These are phyloP conservation scores for Agrotis ipsilon DNA, from an alignment of 2,888 invertebrate genomes.

Conservation along the genomic window DNA sequence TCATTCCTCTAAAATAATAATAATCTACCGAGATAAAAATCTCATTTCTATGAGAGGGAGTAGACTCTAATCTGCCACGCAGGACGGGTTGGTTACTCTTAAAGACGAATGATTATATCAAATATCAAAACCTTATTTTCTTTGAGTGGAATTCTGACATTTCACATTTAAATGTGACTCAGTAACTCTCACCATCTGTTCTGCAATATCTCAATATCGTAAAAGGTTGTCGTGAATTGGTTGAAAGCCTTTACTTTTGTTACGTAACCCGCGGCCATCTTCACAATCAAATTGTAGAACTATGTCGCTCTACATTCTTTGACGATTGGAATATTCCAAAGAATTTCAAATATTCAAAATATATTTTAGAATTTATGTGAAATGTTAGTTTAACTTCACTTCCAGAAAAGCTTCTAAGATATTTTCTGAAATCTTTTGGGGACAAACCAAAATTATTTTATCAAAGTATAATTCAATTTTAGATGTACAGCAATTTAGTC, in stretches of 20 bases:
- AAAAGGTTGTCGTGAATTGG: conserved; percentile 53
- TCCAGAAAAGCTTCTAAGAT: too few relatives aligned
- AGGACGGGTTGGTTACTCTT: conserved; percentile 1
- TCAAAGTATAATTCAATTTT: too few relatives aligned
- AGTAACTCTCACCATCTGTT: conserved; percentile 34
- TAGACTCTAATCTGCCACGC: too few relatives aligned
- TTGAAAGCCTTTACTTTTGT: conserved; percentile 39
- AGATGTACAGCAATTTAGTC: too few relatives aligned
- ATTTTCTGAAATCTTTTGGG: too few relatives aligned
- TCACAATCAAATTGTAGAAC: conserved; percentile 29
- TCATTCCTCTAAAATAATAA: too few relatives aligned
- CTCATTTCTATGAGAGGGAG: too few relatives aligned
- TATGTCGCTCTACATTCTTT: conserved; percentile 30
- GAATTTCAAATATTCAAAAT: conserved; percentile 15
- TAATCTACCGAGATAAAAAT: too few relatives aligned
- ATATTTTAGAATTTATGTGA: conserved; percentile 8
- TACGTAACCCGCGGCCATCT: conserved; percentile 13
- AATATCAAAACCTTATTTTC: conserved; percentile 27
- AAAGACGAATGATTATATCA: not conserved
- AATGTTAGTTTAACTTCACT: too few relatives aligned
- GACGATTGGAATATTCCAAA: conserved; percentile 28
- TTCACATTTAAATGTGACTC: conserved; percentile 18
- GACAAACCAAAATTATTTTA: too few relatives aligned
- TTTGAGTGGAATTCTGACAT: conserved; percentile 24
- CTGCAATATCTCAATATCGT: conserved; percentile 56